phyloP scores from a whole-genome alignment of 1,140 invertebrate genomes.

The Cryptotermes secundus region DNA sequence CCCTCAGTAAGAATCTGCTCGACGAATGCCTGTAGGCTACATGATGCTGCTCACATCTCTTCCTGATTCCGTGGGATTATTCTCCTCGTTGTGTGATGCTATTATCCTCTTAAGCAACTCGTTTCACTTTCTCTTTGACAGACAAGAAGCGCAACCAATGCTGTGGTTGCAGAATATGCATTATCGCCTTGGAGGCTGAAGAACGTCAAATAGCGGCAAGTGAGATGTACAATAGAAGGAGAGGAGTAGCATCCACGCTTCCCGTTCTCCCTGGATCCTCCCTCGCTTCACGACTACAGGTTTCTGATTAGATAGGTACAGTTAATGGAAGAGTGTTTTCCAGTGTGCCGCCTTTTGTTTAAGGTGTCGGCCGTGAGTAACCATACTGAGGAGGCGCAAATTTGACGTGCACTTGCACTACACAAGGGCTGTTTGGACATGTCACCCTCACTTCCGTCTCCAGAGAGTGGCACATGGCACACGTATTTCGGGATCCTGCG shows the following conservation, averaged over 20 bases:
- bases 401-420: too few relatives aligned
- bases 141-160: neutral
- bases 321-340: too few relatives aligned
- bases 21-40: neutral
- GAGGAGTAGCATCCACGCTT: neutral
- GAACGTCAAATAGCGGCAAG: neutral
- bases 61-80: neutral
- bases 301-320: neutral
- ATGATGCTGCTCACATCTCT: neutral
- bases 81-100: neutral
- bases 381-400: too few relatives aligned
- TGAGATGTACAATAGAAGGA: too few relatives aligned
- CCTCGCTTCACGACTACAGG: neutral
- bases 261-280: neutral
- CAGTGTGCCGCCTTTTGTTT: too few relatives aligned
- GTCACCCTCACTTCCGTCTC: too few relatives aligned
- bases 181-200: neutral
- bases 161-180: neutral
- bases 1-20: too few relatives aligned
- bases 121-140: neutral
- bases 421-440: too few relatives aligned
- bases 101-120: neutral
- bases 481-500: too few relatives aligned
- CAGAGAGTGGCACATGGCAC: too few relatives aligned
- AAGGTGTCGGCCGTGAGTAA: too few relatives aligned